These are phyloP conservation scores for Phoenicopterus ruber DNA, from an alignment of 2,113 vertebrate genomes.

Conservation along the genomic window DNA sequence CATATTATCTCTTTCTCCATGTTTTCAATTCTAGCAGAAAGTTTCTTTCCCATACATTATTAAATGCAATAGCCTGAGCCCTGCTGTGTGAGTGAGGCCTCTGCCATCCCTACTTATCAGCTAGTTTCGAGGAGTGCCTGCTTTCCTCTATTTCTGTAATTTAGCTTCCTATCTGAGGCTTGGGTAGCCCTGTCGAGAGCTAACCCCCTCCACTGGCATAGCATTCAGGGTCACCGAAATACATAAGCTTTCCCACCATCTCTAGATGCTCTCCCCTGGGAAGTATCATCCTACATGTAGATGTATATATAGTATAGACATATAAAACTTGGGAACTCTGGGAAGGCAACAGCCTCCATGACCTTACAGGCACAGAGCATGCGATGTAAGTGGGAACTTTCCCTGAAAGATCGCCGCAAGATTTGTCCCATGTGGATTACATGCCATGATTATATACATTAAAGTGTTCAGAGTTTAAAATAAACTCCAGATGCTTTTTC, in stretches of 20 bases:
- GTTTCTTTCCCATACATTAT: neutral
- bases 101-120: neutral
- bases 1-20: neutral
- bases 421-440: neutral
- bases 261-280: neutral
- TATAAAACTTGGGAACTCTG: conserved; percentile 3
- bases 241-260: conserved; percentile 14
- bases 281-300: neutral
- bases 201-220: neutral
- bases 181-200: neutral
- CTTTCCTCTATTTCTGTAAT: neutral
- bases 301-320: neutral
- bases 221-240: neutral
- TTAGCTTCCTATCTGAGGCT: neutral
- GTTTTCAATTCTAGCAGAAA: neutral
- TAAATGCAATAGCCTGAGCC: neutral
- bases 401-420: neutral
- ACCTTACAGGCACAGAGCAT: neutral
- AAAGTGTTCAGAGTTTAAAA: neutral
- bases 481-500: conserved; percentile 32
- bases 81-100: neutral
- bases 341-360: neutral
- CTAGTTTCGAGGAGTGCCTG: neutral
- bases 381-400: conserved; percentile 8
- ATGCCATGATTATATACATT: neutral